Evolutionary conservation across 92 coral and sea anemone species (phyloP).

Genomic region (Blastomussa wellsi): DNA sequence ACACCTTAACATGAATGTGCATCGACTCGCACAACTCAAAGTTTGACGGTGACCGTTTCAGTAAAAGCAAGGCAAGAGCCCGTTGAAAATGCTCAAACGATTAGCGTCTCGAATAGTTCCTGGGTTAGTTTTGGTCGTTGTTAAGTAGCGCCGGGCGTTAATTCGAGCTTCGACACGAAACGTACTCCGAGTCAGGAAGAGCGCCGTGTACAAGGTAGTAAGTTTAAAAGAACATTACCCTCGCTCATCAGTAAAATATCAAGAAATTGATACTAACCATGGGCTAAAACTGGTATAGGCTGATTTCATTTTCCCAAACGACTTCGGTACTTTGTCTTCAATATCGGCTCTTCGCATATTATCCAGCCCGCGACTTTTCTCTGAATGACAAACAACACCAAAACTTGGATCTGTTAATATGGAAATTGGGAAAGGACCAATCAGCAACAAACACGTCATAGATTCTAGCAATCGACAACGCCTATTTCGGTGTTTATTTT

Average conservation of each 20-base stretch:
- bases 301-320: background rate
- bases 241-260: background rate
- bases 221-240: background rate
- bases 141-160: background rate
- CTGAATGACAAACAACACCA: too few species aligned
- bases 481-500: background rate
- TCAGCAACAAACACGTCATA: background rate
- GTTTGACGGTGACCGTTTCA: background rate
- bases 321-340: background rate
- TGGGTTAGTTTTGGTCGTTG: background rate
- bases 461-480: background rate
- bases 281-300: background rate
- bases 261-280: background rate
- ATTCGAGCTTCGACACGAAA: background rate
- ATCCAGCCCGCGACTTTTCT: background rate
- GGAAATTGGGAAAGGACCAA: background rate
- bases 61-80: background rate
- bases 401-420: too few species aligned
- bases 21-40: background rate
- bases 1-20: background rate
- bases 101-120: background rate
- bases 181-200: background rate
- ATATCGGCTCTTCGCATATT: background rate
- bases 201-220: background rate
- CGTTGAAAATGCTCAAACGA: background rate